Evolutionary conservation across 1,140 invertebrate species (phyloP), one percentile per base, ranked within the genome.

Genomic region (Atta texana): DNA sequence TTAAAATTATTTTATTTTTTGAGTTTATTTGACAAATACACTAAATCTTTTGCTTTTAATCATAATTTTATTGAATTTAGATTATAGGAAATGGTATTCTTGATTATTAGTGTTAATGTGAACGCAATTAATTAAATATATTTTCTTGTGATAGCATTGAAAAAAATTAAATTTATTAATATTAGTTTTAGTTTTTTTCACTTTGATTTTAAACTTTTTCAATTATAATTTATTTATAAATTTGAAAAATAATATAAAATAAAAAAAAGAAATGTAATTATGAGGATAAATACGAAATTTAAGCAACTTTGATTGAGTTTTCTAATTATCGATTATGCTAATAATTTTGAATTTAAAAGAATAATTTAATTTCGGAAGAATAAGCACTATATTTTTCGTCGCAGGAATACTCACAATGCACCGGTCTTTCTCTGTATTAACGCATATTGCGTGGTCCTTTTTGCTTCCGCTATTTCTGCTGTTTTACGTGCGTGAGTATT

Each of bases 401-500:
- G 49, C 53, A 44, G 69, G 0, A 49, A 55, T 44, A 72, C 8
- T 81, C 21, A 49, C 53, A 59, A 72, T n/a, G 66, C 31, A 31
- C 2, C 24, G 55, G 28, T 75, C 44, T 61, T 74, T 61, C 21
- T 12, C 28, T 69, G 63, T 69, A 85, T 71, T 64, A 85, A 61
- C 28, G 39, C 64, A 21, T 21, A 55, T 49, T 7, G 24, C 21
- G 28, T 51, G 34, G 3, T 68, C 31, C 75, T 85, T 77, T 85
- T 87, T 87, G 64, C 39, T 34, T 77, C 5, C 51, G n/a, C 75
- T 86, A 77, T 61, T 89, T 74, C 53, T 64, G 39, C 85, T 90
- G 74, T 88, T 90, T 90, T 90, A 90, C 77, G 80, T 90, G 81
- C 82, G 89, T 81, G 81, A 63, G 81, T 86, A 90, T 90, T 90